phyloP scores from a whole-genome alignment of 2,888 invertebrate species.

The Spodoptera exigua region DNA sequence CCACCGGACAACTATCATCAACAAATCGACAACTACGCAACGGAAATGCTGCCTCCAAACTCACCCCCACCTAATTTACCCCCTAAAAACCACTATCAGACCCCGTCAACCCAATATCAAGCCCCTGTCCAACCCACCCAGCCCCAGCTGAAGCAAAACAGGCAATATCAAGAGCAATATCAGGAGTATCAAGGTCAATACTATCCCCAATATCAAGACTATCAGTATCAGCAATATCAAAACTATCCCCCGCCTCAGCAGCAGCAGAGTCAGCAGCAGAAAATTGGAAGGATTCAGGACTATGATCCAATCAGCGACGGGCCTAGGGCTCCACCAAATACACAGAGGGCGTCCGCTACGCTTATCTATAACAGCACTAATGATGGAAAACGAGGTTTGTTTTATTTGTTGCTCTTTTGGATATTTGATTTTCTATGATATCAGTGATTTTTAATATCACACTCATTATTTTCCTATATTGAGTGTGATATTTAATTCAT shows the following conservation, averaged over 20 bases:
- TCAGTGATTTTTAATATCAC: too few relatives aligned
- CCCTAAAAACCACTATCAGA: constrained; percentile 82
- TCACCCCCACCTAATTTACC: constrained; percentile 76
- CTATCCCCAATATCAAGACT: constrained; percentile 74
- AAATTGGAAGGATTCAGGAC: constrained; percentile 93
- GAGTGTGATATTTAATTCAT: too few relatives aligned
- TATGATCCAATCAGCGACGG: constrained; percentile 94
- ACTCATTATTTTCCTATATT: too few relatives aligned
- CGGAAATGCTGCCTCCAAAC: constrained; percentile 80
- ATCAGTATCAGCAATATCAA: constrained; percentile 68
- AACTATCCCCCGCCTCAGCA: constrained; percentile 60
- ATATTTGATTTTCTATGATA: constrained; percentile 6
- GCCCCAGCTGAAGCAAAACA: constrained; percentile 46
- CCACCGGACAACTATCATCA: constrained; percentile 84
- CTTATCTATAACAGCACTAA: constrained; percentile 93
- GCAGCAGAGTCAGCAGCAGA: constrained; percentile 65
- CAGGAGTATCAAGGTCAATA: constrained; percentile 32
- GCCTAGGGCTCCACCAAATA: constrained; percentile 92
- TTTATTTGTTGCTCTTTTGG: background rate
- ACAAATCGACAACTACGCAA: constrained; percentile 85
- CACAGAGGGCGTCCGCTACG: constrained; percentile 94
- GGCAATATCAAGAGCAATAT: constrained; percentile 62
- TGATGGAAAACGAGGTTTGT: constrained; percentile 81
- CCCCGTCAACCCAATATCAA: constrained; percentile 68
- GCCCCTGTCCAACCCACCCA: constrained; percentile 46